A percentile compares a stretch with the other conserved stretches of the same genome.
Evolutionary conservation across 2,113 vertebrate species (phyloP).

Genomic region (Antechinus stuartii): DNA sequence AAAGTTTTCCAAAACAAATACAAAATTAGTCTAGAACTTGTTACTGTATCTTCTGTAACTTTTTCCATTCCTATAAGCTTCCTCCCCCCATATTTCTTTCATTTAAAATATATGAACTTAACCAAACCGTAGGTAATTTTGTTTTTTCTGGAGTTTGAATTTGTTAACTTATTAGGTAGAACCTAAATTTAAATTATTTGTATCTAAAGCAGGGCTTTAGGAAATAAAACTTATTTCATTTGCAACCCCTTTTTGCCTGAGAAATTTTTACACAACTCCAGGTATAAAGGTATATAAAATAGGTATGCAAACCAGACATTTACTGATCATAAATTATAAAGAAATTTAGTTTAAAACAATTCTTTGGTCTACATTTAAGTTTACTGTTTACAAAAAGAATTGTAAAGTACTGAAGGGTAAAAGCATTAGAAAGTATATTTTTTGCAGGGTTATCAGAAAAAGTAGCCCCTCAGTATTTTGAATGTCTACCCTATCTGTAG

Average conservation of each 20-base stretch:
- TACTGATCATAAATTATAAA: no score
- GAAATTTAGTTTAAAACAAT: no score
- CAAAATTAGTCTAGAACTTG: background rate
- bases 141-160: constrained; percentile 1
- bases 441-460: constrained; percentile 38
- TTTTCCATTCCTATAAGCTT: background rate
- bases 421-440: constrained; percentile 10
- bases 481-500: background rate
- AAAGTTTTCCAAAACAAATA: background rate
- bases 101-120: constrained; percentile 47
- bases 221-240: no score
- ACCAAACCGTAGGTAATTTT: constrained; percentile 39
- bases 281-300: no score
- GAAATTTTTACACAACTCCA: no score
- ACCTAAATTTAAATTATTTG: background rate
- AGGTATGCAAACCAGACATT: no score
- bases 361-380: no score
- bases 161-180: constrained; percentile 27
- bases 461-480: constrained; percentile 32
- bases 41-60: constrained; percentile 22
- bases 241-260: no score
- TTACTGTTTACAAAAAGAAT: no score
- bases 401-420: background rate
- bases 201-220: background rate
- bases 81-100: constrained; percentile 34